phyloP scores from a whole-genome alignment of 2,888 invertebrate species.

The Diplolepis rosae region DNA sequence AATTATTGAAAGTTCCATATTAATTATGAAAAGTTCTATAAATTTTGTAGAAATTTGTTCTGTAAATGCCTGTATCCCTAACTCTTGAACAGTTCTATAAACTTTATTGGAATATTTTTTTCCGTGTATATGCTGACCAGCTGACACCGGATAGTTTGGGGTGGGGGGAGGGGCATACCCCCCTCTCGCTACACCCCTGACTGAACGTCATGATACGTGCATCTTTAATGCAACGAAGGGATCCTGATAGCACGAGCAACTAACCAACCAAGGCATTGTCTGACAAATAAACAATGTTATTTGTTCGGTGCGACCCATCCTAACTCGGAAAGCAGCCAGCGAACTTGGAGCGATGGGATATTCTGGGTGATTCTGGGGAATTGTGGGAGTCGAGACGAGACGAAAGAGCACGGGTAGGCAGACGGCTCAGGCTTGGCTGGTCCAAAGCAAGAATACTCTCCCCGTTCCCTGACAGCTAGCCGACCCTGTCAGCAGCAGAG shows the following conservation, averaged over 20 bases:
- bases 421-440: constrained; percentile 29
- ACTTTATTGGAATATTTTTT: too few species aligned
- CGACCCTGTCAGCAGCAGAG: constrained; percentile 62
- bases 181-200: too few species aligned
- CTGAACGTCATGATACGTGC: constrained; percentile 69
- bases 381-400: constrained; percentile 24
- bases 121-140: too few species aligned
- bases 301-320: constrained; percentile 58
- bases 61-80: too few species aligned
- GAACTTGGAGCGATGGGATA: constrained; percentile 32
- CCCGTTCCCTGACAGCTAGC: constrained; percentile 46
- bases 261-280: constrained; percentile 53
- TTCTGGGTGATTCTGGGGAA: constrained; percentile 28
- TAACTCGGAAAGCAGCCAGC: constrained; percentile 43
- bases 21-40: too few species aligned
- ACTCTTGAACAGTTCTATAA: too few species aligned
- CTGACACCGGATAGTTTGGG: too few species aligned
- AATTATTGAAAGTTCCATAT: too few species aligned
- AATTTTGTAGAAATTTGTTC: too few species aligned
- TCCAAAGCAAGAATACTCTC: constrained; percentile 34
- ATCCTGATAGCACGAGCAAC: constrained; percentile 45
- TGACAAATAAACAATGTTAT: constrained; percentile 69
- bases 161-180: too few species aligned
- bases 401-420: neutral
- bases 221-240: constrained; percentile 50